Evolutionary conservation across 2,113 vertebrate genomes (phyloP).

Genomic region (Anguilla rostrata): DNA sequence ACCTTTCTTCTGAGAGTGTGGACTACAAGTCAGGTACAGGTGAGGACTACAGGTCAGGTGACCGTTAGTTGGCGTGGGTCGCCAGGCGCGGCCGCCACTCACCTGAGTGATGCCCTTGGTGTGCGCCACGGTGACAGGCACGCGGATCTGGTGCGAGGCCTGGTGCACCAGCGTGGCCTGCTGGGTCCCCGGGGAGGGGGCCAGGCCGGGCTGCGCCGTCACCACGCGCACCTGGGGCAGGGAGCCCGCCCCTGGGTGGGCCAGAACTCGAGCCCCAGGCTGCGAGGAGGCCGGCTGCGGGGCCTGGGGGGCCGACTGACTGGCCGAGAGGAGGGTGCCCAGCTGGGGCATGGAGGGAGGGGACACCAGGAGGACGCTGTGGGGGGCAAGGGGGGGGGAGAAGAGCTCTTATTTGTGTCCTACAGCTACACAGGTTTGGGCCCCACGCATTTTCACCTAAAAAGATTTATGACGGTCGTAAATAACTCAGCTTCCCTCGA

Average conservation of each 20-base stretch:
- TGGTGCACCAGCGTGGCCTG: slow-evolving; percentile 75
- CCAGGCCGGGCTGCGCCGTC: slow-evolving; percentile 74
- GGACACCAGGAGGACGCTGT: slow-evolving; percentile 88
- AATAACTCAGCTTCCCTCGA: too few relatives aligned
- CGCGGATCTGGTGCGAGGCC: slow-evolving; percentile 81
- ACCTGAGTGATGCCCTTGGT: slow-evolving; percentile 89
- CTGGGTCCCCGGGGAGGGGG: slow-evolving; percentile 64
- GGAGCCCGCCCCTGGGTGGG: slow-evolving; percentile 73
- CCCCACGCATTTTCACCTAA: too few relatives aligned
- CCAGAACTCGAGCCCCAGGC: slow-evolving; percentile 70
- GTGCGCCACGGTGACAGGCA: slow-evolving; percentile 78
- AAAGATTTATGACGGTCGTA: too few relatives aligned
- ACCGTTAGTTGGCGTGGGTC: not conserved
- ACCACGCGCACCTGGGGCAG: slow-evolving; percentile 91
- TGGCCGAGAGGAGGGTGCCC: slow-evolving; percentile 80
- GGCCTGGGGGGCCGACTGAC: slow-evolving; percentile 66
- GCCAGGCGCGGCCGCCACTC: slow-evolving; percentile 7
- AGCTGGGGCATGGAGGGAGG: slow-evolving; percentile 90
- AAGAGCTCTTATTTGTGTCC: not conserved
- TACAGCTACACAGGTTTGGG: too few relatives aligned
- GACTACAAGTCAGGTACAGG: too few relatives aligned
- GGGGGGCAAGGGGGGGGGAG: not conserved
- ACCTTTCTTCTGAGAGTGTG: too few relatives aligned
- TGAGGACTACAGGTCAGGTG: too few relatives aligned
- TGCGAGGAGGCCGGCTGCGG: slow-evolving; percentile 73